These are phyloP conservation scores for Ormyrus labotus DNA, from an alignment of 2,888 invertebrate genomes.

Conservation along the genomic window DNA sequence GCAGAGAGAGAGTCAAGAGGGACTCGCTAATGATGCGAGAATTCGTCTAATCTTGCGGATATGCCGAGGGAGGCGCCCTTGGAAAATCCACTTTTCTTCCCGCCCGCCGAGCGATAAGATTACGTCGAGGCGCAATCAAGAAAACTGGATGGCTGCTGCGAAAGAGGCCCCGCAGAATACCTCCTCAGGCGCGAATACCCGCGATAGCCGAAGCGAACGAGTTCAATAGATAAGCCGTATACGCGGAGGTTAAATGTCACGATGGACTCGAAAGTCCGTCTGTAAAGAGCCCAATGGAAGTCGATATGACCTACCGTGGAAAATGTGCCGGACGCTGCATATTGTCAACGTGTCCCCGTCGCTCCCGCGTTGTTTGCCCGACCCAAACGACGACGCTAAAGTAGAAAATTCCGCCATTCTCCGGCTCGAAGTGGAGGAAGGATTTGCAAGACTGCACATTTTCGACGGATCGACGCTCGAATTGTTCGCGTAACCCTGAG, in stretches of 20 bases:
- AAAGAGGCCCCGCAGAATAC: too few relatives aligned
- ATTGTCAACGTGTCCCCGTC: background rate
- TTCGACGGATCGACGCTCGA: too few relatives aligned
- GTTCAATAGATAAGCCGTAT: background rate
- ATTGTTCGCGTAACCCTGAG: too few relatives aligned
- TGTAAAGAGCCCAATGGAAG: background rate
- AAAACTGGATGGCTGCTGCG: background rate
- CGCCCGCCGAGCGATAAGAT: conserved; percentile 15
- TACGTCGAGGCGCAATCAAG: conserved; percentile 11
- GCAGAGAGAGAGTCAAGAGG: background rate
- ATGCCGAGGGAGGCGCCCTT: background rate
- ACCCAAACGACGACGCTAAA: too few relatives aligned
- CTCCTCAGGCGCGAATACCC: too few relatives aligned
- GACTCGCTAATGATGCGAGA: conserved; percentile 23
- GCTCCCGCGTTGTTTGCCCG: too few relatives aligned
- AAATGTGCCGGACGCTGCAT: conserved; percentile 18
- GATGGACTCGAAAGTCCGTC: background rate
- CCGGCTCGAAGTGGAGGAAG: too few relatives aligned
- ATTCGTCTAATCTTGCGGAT: conserved; percentile 30
- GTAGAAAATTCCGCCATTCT: too few relatives aligned
- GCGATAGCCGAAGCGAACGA: too few relatives aligned
- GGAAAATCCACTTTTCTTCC: background rate
- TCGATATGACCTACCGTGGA: conserved; percentile 16
- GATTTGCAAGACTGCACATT: too few relatives aligned
- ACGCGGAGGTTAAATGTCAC: conserved; percentile 2